Percentiles rank a stretch among this genome's conserved stretches.
Evolutionary conservation across 2,888 invertebrate species (phyloP).

Genomic region (Drosophila kuntzei): DNA sequence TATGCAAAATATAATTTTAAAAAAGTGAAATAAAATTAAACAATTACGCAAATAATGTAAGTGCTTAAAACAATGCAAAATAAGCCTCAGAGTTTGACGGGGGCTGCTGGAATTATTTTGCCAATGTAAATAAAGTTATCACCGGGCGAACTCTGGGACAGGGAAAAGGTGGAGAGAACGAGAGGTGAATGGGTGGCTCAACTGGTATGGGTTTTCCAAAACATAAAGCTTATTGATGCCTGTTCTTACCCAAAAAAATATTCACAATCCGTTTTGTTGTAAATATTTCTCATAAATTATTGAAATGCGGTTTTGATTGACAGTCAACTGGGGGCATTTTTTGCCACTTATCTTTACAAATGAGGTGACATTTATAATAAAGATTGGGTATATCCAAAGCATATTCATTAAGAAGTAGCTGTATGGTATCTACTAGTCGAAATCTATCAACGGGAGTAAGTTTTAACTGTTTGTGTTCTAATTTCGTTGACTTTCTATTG

Average conservation of each 20-base stretch:
- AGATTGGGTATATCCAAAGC: slow-evolving; percentile 4
- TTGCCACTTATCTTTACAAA: slow-evolving; percentile 24
- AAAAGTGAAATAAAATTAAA: slow-evolving; percentile 48
- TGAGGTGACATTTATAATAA: slow-evolving; percentile 26
- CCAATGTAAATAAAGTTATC: slow-evolving; percentile 44
- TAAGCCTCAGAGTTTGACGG: slow-evolving; percentile 38
- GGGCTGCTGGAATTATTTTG: slow-evolving; percentile 48
- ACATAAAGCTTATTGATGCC: slow-evolving; percentile 61
- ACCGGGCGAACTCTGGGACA: background rate
- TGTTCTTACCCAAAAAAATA: slow-evolving; percentile 23
- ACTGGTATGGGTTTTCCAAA: slow-evolving; percentile 45
- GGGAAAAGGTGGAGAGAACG: background rate
- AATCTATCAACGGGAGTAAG: background rate
- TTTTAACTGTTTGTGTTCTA: background rate
- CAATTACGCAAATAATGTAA: slow-evolving; percentile 60
- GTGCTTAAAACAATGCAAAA: slow-evolving; percentile 64
- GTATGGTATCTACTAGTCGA: background rate
- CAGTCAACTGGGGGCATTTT: slow-evolving; percentile 25
- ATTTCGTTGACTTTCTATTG: slow-evolving; percentile 6
- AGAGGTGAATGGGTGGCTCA: slow-evolving; percentile 3
- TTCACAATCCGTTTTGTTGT: slow-evolving; percentile 18
- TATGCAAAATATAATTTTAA: slow-evolving; percentile 40
- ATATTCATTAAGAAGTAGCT: background rate
- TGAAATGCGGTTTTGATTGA: slow-evolving; percentile 38
- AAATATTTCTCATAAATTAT: slow-evolving; percentile 38